These are phyloP conservation scores for Drosophila demipolita DNA, from an alignment of 2,888 invertebrate species.

Conservation along the genomic window DNA sequence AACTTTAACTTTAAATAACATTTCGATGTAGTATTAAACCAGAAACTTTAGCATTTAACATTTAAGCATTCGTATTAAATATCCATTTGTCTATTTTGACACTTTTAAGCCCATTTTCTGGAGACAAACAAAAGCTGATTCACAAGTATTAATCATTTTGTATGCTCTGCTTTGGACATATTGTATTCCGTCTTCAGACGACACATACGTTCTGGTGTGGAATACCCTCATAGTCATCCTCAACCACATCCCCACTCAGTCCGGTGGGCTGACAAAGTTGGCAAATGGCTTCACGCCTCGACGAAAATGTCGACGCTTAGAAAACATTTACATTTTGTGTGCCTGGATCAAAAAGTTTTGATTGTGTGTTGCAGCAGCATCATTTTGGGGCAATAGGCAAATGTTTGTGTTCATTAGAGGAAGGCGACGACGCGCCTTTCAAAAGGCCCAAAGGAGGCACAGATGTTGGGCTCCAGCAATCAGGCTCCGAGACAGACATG, in stretches of 20 bases:
- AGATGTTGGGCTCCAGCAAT: constrained; percentile 26
- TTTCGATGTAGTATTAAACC: constrained; percentile 2
- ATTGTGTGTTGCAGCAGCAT: constrained; percentile 35
- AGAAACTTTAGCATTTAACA: not conserved
- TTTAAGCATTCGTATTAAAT: not conserved
- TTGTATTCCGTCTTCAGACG: constrained; percentile 9
- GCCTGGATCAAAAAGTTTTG: constrained; percentile 28
- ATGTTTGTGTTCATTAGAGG: constrained; percentile 59
- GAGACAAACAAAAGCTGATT: constrained; percentile 4
- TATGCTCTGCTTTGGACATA: constrained; percentile 4
- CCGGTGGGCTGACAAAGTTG: constrained; percentile 1
- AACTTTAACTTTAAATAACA: constrained; percentile 5
- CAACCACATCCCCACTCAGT: not conserved
- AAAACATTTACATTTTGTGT: constrained; percentile 56
- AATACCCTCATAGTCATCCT: not conserved
- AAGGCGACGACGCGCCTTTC: constrained; percentile 17
- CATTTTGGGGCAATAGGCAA: constrained; percentile 8
- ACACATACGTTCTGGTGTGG: constrained; percentile 11
- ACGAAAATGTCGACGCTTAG: constrained; percentile 55
- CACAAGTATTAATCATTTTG: constrained; percentile 24
- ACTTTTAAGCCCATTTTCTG: not conserved
- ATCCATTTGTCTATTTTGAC: constrained; percentile 9
- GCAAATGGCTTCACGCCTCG: constrained; percentile 60
- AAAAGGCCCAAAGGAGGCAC: constrained; percentile 3
- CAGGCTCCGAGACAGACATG: constrained; percentile 16